phyloP scores from a whole-genome alignment of 2,113 vertebrate species.

The Plecotus auritus region DNA sequence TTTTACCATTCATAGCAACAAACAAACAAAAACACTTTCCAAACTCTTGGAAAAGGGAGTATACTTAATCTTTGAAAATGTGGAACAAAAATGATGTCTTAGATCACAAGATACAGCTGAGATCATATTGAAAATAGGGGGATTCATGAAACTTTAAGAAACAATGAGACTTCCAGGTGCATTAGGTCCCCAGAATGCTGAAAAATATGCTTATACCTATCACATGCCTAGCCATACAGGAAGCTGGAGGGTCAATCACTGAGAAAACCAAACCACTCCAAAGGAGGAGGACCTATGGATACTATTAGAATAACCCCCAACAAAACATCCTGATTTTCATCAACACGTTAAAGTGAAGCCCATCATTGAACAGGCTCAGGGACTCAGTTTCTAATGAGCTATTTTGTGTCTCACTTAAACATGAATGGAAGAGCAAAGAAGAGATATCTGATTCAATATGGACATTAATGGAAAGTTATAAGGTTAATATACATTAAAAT shows the following conservation, averaged over 20 bases:
- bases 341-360: background rate
- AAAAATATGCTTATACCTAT: background rate
- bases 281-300: background rate
- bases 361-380: background rate
- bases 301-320: background rate
- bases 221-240: background rate
- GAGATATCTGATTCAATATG: background rate
- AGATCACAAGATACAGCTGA: background rate
- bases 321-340: background rate
- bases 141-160: background rate
- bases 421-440: background rate
- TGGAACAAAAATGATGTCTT: background rate
- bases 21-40: background rate
- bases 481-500: background rate
- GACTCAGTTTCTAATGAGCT: background rate
- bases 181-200: background rate
- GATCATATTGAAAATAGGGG: background rate
- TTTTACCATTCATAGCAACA: background rate
- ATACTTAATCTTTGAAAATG: background rate
- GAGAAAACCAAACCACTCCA: background rate
- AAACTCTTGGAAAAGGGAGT: background rate
- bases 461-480: background rate
- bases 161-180: background rate
- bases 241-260: background rate
- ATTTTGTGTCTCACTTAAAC: background rate